Evolutionary conservation across 2,888 invertebrate species (phyloP), one percentile per base, ranked within the genome.

Genomic region (Perithous albicinctus): DNA sequence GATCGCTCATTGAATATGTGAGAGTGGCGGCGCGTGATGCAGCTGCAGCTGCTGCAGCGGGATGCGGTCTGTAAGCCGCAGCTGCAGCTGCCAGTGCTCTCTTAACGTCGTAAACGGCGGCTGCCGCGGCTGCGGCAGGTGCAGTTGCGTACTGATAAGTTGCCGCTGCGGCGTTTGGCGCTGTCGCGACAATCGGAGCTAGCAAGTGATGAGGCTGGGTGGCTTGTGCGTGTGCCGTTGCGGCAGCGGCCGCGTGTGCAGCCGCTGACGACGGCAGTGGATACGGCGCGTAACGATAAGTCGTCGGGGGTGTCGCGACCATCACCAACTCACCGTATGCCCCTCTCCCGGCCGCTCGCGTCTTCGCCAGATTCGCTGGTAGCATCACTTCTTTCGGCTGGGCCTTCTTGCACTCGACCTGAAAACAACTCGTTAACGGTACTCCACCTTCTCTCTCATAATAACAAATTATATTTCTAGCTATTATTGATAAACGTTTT

Each of bases 361-460:
- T 98, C 95, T 98, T 98, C 92, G 98, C 98, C 95, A 98, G 94
- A 94, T 98, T 98, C 90, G 98, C 97, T 91, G 99, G 99, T 93
- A 99, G 96, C 99, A 99, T 99, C 91, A 99, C 99, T 95, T 99
- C 99, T 95, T 99, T 99, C 86, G 99, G 99, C 94, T 99, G 99
- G 93, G 99, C 99, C 94, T 99, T 99, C 96, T 99, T 99, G 95
- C 99, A 99, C 95, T 99, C 99, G 95, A 99, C 99, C 99, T 99
- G 95, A 51, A 94, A 94, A 78, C 75, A 78, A 63, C 56, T 59
- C 43, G 18, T 56, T 15, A 54, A 38, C 56, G 26, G 29, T 56
- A 26, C 20, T 61, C 5, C 8, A 15, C 35, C 10, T 61, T 3
- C 10, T 38, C 8, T 12, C 2, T 20, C 18, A 35, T n/a, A 1